Percentiles rank a stretch among this genome's conserved stretches.
Conservation (phyloP, 2,888 invertebrate species). For the Rhagophthalmus giganteus region DNA sequence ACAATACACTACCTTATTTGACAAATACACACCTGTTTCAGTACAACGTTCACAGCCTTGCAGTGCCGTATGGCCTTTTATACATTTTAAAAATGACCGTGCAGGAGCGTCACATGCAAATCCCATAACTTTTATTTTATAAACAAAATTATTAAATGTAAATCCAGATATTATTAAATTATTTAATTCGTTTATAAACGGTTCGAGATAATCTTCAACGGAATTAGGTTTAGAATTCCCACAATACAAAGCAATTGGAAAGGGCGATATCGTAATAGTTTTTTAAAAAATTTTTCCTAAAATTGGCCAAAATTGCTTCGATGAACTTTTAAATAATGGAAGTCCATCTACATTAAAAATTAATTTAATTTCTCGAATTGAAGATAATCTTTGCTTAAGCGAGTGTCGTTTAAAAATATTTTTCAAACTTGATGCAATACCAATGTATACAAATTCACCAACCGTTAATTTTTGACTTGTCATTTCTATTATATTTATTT, state of each 20-base stretch:
- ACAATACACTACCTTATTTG: background rate
- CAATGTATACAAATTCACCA: too few species aligned
- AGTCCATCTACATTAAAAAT: conserved; percentile 13
- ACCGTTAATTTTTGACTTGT: too few species aligned
- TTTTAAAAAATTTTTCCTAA: background rate
- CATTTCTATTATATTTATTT: too few species aligned
- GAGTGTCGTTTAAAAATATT: too few species aligned
- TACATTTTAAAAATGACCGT: conserved; percentile 18
- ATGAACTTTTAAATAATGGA: conserved; percentile 5
- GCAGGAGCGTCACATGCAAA: conserved; percentile 13
- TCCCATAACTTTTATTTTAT: background rate
- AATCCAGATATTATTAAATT: background rate
- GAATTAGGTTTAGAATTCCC: conserved; percentile 1
- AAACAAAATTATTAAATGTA: background rate
- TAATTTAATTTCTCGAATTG: too few species aligned
- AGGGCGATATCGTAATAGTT: background rate
- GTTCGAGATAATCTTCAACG: background rate
- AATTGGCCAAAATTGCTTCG: conserved; percentile 4
- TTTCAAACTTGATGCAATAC: too few species aligned
- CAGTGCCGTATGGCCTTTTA: conserved; percentile 20
- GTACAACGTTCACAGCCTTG: conserved; percentile 19
- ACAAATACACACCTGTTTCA: conserved; percentile 9
- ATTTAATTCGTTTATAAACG: conserved; percentile 1
- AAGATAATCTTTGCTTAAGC: too few species aligned
- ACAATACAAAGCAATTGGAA: conserved; percentile 1